Percentiles rank a stretch among this genome's conserved stretches.
Evolutionary conservation across 2,888 invertebrate genomes (phyloP).

Genomic region (Xanthia icteritia): DNA sequence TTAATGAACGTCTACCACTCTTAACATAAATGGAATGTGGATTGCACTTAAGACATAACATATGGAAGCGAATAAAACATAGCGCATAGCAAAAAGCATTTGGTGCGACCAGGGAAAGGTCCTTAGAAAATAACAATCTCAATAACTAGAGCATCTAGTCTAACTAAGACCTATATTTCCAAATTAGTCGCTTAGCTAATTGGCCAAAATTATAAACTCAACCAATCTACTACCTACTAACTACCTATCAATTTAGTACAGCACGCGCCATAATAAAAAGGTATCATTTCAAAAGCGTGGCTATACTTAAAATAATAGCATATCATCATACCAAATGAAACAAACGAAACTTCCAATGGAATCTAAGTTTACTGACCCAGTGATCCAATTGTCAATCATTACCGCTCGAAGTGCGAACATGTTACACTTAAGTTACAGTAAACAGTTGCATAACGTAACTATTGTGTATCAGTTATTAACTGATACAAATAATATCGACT

Average conservation of each 20-base stretch:
- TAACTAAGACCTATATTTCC: not conserved
- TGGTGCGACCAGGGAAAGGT: too few species aligned
- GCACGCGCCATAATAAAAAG: conserved; percentile 19
- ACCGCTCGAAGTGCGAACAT: conserved; percentile 48
- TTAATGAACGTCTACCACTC: too few species aligned
- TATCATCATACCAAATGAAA: conserved; percentile 20
- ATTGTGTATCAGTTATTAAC: conserved; percentile 58
- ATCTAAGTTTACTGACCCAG: conserved; percentile 48
- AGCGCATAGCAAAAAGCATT: too few species aligned
- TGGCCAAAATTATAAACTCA: not conserved
- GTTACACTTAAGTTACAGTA: conserved; percentile 26
- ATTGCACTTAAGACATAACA: too few species aligned
- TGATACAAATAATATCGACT: conserved; percentile 63
- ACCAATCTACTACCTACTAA: not conserved
- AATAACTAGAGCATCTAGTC: too few species aligned
- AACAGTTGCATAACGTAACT: conserved; percentile 42
- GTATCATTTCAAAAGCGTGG: conserved; percentile 35
- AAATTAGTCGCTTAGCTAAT: not conserved
- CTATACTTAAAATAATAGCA: conserved; percentile 28
- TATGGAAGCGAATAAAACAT: too few species aligned
- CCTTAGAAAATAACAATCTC: too few species aligned
- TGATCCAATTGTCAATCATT: conserved; percentile 56
- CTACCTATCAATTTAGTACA: not conserved
- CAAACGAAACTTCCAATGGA: conserved; percentile 10
- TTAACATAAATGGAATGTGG: too few species aligned